Evolutionary conservation across 1,140 invertebrate species (phyloP).

Genomic region (Maconellicoccus hirsutus): DNA sequence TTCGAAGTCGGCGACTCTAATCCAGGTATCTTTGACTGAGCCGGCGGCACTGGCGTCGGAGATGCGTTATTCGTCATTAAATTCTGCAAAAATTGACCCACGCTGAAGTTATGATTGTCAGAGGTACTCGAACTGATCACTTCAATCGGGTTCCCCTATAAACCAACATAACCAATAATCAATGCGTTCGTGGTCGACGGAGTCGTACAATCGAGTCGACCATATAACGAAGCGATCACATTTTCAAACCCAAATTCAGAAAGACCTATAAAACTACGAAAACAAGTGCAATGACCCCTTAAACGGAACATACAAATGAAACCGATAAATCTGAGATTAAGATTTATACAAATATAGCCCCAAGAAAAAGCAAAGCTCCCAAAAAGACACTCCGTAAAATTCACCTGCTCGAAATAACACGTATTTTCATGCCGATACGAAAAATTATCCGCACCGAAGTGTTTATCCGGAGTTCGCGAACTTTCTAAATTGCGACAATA

Average conservation of each 20-base stretch:
- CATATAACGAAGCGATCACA: too few relatives aligned
- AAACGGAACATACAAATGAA: too few relatives aligned
- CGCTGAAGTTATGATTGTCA: constrained; percentile 17
- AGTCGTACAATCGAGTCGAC: too few relatives aligned
- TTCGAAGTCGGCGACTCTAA: constrained; percentile 12
- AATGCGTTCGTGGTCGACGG: neutral
- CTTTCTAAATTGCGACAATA: neutral
- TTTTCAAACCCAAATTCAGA: too few relatives aligned
- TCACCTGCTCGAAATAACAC: neutral
- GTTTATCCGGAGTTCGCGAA: neutral
- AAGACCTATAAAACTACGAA: too few relatives aligned
- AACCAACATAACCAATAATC: neutral
- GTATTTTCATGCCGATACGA: neutral
- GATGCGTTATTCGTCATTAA: neutral
- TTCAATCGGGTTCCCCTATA: constrained; percentile 22
- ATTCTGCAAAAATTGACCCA: constrained; percentile 3
- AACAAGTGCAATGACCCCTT: too few relatives aligned
- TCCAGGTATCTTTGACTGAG: neutral
- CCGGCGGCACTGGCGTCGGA: neutral
- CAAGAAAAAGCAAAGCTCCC: too few relatives aligned
- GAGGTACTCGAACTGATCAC: constrained; percentile 11
- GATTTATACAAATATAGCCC: too few relatives aligned
- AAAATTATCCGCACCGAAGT: neutral
- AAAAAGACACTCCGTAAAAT: too few relatives aligned
- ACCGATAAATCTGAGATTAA: too few relatives aligned